These are phyloP conservation scores for Tetragnatha versicolor DNA, from an alignment of 1,140 invertebrate genomes.

Conservation along the genomic window DNA sequence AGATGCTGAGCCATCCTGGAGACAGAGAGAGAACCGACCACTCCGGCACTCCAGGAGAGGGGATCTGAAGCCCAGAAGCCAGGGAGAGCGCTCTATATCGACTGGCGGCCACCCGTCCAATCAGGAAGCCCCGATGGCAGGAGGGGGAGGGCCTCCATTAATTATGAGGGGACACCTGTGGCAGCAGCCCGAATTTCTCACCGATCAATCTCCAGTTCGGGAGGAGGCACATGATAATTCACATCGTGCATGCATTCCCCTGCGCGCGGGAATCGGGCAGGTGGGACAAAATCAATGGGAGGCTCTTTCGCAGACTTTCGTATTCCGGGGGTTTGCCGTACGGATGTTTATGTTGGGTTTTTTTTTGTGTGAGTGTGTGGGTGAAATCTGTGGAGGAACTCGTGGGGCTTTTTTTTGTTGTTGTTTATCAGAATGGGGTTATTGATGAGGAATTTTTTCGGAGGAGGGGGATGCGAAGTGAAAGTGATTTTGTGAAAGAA, in stretches of 20 bases:
- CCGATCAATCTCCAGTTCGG: slow-evolving; percentile 51
- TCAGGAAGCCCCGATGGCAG: slow-evolving; percentile 31
- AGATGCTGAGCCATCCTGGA: slow-evolving; percentile 52
- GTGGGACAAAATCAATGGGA: slow-evolving; percentile 32
- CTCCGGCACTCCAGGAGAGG: neutral
- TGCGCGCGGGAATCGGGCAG: neutral
- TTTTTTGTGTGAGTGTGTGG: too few relatives aligned
- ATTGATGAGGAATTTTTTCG: too few relatives aligned
- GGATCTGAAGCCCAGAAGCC: slow-evolving; percentile 48
- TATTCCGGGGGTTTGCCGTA: too few relatives aligned
- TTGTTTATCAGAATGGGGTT: too few relatives aligned
- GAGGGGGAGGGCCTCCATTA: slow-evolving; percentile 43
- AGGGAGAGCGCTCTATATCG: slow-evolving; percentile 42
- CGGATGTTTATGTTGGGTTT: too few relatives aligned
- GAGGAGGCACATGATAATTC: slow-evolving; percentile 43
- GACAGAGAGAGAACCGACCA: neutral
- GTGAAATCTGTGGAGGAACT: too few relatives aligned
- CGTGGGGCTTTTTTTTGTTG: too few relatives aligned
- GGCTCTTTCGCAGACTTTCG: neutral
- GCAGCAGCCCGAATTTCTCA: slow-evolving; percentile 39
- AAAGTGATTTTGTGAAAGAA: too few relatives aligned
- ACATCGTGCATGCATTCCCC: slow-evolving; percentile 44
- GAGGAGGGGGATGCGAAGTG: too few relatives aligned
- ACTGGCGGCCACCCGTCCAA: slow-evolving; percentile 50
- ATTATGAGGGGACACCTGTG: slow-evolving; percentile 49